Evolutionary conservation across 2,888 invertebrate species (phyloP).

Genomic region (Anagyrus pseudococci): DNA sequence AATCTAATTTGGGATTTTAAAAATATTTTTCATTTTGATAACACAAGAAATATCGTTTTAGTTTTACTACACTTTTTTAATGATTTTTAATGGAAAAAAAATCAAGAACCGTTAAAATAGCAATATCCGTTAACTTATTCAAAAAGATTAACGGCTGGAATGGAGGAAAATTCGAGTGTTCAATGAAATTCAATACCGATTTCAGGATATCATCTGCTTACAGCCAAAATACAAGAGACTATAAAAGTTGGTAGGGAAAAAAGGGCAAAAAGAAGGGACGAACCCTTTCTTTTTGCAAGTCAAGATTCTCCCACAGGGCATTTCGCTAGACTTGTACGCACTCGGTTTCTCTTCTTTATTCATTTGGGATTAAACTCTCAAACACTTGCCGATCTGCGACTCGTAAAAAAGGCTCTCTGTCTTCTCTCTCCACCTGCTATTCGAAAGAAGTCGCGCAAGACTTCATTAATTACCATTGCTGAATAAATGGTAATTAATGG

Average conservation of each 20-base stretch:
- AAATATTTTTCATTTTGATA: no score
- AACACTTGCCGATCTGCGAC: conserved; percentile 43
- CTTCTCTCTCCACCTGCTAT: conserved; percentile 16
- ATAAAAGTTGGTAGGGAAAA: not conserved
- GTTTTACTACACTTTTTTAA: no score
- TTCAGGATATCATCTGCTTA: conserved; percentile 36
- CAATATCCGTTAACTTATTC: no score
- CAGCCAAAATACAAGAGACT: not conserved
- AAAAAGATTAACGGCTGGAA: no score
- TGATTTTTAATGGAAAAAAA: no score
- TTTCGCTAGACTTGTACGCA: conserved; percentile 35
- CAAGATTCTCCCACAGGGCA: conserved; percentile 45
- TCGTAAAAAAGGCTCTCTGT: conserved; percentile 24
- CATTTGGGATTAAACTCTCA: conserved; percentile 47
- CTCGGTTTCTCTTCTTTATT: conserved; percentile 44
- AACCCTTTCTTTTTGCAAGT: conserved; percentile 50
- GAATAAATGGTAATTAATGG: conserved; percentile 45
- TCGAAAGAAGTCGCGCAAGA: conserved; percentile 43
- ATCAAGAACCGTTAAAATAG: no score
- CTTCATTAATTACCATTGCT: conserved; percentile 45
- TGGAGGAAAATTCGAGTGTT: conserved; percentile 58
- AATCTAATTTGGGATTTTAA: no score
- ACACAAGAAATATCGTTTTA: no score
- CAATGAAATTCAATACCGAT: conserved; percentile 61
- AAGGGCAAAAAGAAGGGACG: conserved; percentile 36